Evolutionary conservation across 2,797 vertebrate species (phyloP).

Genomic region (Picus viridis): DNA sequence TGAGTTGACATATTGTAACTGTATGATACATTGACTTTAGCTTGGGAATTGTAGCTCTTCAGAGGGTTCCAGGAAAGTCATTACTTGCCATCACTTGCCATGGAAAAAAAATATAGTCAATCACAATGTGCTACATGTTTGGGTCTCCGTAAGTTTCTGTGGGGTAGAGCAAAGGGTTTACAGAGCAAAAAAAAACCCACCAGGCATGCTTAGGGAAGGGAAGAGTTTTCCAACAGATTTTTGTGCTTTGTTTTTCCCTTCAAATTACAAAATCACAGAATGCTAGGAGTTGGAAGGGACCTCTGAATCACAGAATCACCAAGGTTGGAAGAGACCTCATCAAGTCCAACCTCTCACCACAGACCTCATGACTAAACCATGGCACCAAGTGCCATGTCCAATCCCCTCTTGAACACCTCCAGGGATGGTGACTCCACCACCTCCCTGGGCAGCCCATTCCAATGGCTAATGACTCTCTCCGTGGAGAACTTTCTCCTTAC

Average conservation of each 20-base stretch:
- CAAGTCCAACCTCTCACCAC: too few relatives aligned
- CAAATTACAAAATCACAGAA: background rate
- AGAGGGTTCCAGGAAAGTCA: background rate
- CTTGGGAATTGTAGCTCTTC: background rate
- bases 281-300: too few relatives aligned
- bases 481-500: too few relatives aligned
- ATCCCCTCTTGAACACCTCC: too few relatives aligned
- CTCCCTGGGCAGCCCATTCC: too few relatives aligned
- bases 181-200: background rate
- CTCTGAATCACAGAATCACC: too few relatives aligned
- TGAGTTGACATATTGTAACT: slow-evolving; percentile 19
- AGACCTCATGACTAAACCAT: too few relatives aligned
- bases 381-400: too few relatives aligned
- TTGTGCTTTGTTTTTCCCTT: background rate
- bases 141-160: background rate
- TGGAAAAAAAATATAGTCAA: background rate
- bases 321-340: too few relatives aligned
- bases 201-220: background rate
- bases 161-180: background rate
- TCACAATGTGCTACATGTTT: background rate
- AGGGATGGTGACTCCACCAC: too few relatives aligned
- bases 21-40: background rate
- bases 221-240: background rate
- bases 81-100: background rate
- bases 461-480: too few relatives aligned